Evolutionary conservation across 2,888 invertebrate species (phyloP).

Genomic region (Hirtodrosophila cameraria): DNA sequence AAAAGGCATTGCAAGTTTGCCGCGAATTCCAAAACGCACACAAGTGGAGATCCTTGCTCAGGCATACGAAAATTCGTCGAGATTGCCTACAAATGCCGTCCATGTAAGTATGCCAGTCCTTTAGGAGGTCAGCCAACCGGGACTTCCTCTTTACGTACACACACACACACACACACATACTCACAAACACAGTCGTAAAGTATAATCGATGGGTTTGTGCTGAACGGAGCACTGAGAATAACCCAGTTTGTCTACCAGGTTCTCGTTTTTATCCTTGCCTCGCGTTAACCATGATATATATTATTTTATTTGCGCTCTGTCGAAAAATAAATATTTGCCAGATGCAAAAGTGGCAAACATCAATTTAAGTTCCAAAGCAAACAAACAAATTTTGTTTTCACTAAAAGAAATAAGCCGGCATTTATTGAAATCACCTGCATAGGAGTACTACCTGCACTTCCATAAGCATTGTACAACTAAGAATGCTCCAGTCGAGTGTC

Average conservation of each 20-base stretch:
- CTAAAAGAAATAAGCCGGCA: slow-evolving; percentile 29
- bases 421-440: slow-evolving; percentile 35
- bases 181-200: slow-evolving; percentile 2
- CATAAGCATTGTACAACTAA: too few relatives aligned
- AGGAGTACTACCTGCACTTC: background rate
- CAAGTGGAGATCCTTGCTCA: slow-evolving; percentile 93
- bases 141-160: slow-evolving; percentile 15
- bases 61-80: slow-evolving; percentile 96
- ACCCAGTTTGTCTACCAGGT: slow-evolving; percentile 24
- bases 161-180: slow-evolving; percentile 37
- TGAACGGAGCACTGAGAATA: slow-evolving; percentile 4
- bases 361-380: slow-evolving; percentile 59
- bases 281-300: slow-evolving; percentile 55
- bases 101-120: slow-evolving; percentile 89
- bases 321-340: slow-evolving; percentile 67
- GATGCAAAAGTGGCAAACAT: slow-evolving; percentile 66
- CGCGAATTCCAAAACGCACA: slow-evolving; percentile 93
- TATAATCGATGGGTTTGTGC: slow-evolving; percentile 53
- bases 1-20: slow-evolving; percentile 95
- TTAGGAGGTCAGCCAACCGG: slow-evolving; percentile 44
- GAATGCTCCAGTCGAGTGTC: background rate
- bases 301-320: slow-evolving; percentile 60
- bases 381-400: slow-evolving; percentile 55
- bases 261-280: slow-evolving; percentile 45
- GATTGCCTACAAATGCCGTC: slow-evolving; percentile 98